Base-by-base conservation (phyloP, 2,888 invertebrate genomes). In the Euclidia mi region DNA sequence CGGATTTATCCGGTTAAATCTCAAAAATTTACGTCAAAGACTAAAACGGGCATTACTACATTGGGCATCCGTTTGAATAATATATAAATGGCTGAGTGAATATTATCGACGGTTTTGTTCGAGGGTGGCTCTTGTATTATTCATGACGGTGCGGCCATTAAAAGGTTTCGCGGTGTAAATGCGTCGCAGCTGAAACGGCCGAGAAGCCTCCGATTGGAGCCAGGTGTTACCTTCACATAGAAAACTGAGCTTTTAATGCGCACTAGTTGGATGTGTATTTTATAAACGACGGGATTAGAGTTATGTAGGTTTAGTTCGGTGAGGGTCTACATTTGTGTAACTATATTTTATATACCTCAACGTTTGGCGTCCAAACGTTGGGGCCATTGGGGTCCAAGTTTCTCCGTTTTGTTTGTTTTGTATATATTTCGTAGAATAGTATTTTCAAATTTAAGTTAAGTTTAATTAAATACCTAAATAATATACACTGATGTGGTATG, bases 91-190 rank as follows among this genome's bases (percentile, higher is more conserved):
- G 12, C 11, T 47, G 32, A 25, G 32, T 40, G 40, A 48, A 41
- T 41, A 31, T 37, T 28, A 43, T 35, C 17, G 29, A 10, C 11
- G 42, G 28, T 1, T 31, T 9, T 17, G 7, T 20, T 28, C 10
- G 20, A 20, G 10, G 34, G 25, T 7, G 28, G 10, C 20, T 35
- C 1, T 28, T 46, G 41, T 46, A 46, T 53, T 53, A 46, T 46
- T 53, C 52, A 46, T 41, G 9, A 28, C 14, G 11, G 17, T 38
- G 52, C 29, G 32, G 46, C 46, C 38, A 34, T 29, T 38, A 45
- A 40, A 45, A 40, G 44, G 31, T 45, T 31, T 38, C 17, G 18
- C 10, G 20, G 38, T 42, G 28, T 28, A 28, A 11, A 0, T n/a
- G n/a, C n/a, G n/a, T n/a, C n/a, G n/a, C 29, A 12, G 12, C 32